Evolutionary conservation across 2,888 invertebrate species (phyloP), one percentile per base, ranked within the genome.

Genomic region (Copidosoma aretas): DNA sequence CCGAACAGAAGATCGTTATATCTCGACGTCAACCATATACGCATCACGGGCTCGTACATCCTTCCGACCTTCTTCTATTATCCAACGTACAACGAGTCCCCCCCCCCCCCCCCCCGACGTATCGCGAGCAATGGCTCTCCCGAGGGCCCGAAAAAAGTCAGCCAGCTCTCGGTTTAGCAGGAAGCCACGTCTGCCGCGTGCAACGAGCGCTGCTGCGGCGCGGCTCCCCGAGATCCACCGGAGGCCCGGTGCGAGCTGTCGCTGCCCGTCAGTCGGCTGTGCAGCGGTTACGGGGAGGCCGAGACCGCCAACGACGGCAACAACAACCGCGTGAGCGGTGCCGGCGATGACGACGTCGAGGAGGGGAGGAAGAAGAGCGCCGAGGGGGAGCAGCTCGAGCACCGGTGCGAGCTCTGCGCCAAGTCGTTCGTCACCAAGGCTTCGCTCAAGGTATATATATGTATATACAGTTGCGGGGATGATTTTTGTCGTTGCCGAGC

Each of bases 401-500:
- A 84, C 70, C 75, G 75, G 57, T 84, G 84, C 74, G 80, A 82
- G 49, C 81, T 82, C 64, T 84, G 84, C 67, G 80, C 79, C 41
- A 84, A 84, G 73, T 80, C 78, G 21, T 85, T 84, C 69, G 81
- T 83, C 71, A 84, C 84, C 43, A 76, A 81, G 70, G 83, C 83
- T 0, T 83, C 84, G 1, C 79, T 84, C 59, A 84, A 84, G 82
- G 84, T 83, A 76, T 57, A 61, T 17, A 46, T 21, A 12, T 5
- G 5, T 17, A 43, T n/a, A 61, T 51, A 59, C 59, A n/a, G n/a
- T n/a, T n/a, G n/a, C n/a, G n/a, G n/a, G n/a, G n/a, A n/a, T n/a
- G n/a, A n/a, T n/a, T n/a, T n/a, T n/a, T n/a, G n/a, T n/a, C n/a
- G n/a, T n/a, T n/a, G n/a, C n/a, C n/a, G n/a, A n/a, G n/a, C n/a